Base-by-base conservation (phyloP, 2,113 vertebrate genomes). In the Stigmatopora nigra region DNA sequence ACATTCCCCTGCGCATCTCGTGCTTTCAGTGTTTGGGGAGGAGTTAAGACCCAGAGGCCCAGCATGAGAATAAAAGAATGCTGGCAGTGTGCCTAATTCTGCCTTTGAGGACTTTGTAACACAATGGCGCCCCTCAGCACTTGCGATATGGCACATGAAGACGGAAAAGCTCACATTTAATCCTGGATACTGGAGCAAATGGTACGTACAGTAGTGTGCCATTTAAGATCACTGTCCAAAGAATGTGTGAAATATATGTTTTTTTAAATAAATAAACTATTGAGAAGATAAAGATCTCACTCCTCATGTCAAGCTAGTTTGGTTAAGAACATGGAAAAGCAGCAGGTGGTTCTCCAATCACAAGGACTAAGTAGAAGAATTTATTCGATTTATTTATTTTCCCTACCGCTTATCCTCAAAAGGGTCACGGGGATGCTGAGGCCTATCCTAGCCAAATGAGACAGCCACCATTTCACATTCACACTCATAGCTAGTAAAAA, bases 111-210 rank as follows among this genome's bases (percentile, higher is more conserved):
- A 57, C 58, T 59, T 45, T 79, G 64, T 41, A 62, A 68, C 64
- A 70, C 71, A 73, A 66, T 4, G 1, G 56, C 56, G 76, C 66
- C 73, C 73, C 65, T 78, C 49, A 25, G 63, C 53, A 14, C 64
- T 45, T 61, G 66, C 16, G 4, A 61, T 44, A n/a, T n/a, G 52
- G 66, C 61, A 16, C 25, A 11, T 47, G 65, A 71, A 14, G 64
- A 65, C 51, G 71, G 67, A 79, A 69, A 81, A 70, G 52, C 63
- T 75, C 60, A 41, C 49, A 52, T 75, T 76, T 83, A 63, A 80
- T 68, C 61, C 69, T 14, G 44, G 46, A 48, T 64, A 61, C 17
- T 69, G 70, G 77, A 59, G 56, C 67, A 73, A 77, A 47, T 8
- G 25, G 56, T 61, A 31, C 16, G 64, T 70, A 61, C 58, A 68